Conservation (phyloP, 1,140 invertebrate species). For the Ooceraea biroi region DNA sequence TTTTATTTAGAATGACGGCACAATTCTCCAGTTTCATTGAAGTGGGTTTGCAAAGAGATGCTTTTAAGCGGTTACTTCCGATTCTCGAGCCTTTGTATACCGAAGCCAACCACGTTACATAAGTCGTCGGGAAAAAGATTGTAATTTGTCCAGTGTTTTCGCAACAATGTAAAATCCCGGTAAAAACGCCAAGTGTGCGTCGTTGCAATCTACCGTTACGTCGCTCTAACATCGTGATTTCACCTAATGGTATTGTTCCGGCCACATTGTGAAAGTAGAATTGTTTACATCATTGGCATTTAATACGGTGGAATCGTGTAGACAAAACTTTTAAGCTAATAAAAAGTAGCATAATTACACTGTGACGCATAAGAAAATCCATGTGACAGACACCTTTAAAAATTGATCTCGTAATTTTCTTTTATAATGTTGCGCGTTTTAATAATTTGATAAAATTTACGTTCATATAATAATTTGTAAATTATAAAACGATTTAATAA, state of each 20-base stretch:
- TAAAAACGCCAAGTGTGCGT: constrained; percentile 31
- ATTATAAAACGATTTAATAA: neutral
- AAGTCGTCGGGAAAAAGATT: constrained; percentile 25
- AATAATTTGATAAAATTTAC: neutral
- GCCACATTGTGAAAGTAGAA: constrained; percentile 14
- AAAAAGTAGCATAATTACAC: neutral
- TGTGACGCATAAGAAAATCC: neutral
- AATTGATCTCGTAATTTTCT: neutral
- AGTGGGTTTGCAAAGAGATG: too few relatives aligned
- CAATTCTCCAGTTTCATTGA: too few relatives aligned
- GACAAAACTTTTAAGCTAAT: constrained; percentile 9
- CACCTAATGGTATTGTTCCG: neutral
- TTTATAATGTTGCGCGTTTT: neutral
- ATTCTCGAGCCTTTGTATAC: neutral
- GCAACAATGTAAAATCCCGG: constrained; percentile 21
- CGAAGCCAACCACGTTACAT: neutral
- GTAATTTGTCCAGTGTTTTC: constrained; percentile 16
- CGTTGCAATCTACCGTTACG: constrained; percentile 2
- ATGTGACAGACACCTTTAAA: neutral
- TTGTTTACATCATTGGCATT: constrained; percentile 11
- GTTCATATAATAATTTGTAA: neutral
- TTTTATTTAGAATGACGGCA: too few relatives aligned
- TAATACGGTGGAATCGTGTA: neutral
- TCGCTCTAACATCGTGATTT: constrained; percentile 1
- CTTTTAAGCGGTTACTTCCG: constrained; percentile 32